Evolutionary conservation across 2,113 vertebrate species (phyloP), one percentile per base, ranked within the genome.

Genomic region (Ariopsis seemanni): DNA sequence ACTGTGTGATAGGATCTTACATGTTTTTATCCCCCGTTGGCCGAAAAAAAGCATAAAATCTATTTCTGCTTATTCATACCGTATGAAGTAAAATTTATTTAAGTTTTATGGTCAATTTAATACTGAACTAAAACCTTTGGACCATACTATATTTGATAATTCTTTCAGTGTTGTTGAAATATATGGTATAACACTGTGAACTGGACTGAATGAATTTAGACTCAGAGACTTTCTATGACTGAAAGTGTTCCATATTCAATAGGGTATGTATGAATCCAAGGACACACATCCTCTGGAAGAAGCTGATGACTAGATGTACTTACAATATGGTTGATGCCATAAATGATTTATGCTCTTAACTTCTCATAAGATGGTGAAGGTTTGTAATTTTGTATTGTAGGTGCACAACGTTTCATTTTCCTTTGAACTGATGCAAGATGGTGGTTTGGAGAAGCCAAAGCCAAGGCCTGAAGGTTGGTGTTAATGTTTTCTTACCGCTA

Each of bases 341-440:
- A 34, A 86, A 80, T 30, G 3, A 69, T 67, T 22, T 67, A 62
- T 86, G 25, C 75, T 55, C 27, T 34, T 34, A 65, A 80, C 60
- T 86, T 55, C 1, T 20, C 34, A 48, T 67, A 77, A 67, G n/a
- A 34, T 27, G 30, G 53, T 74, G 57, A 77, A 34, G 48, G 71
- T 65, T 65, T 83, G 62, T 74, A 18, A 27, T 83, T 79, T 10
- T 86, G 71, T 91, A 52, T 69, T 85, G 52, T 92, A 99, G 98
- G 98, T 99, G 1, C 92, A 98, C 92, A 99, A 99, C 6, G 97
- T 99, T 63, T 97, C 97, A 57, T 98, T 99, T 92, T 97, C 97
- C 1, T 99, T 99, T 92, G 98, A 99, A 75, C 96, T 99, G 90
- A 99, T 99, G 98, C 97, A 99, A 90, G 98, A 99, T 25, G 97